phyloP scores from a whole-genome alignment of 2,113 vertebrate genomes.

The Eulacestoma nigropectus region DNA sequence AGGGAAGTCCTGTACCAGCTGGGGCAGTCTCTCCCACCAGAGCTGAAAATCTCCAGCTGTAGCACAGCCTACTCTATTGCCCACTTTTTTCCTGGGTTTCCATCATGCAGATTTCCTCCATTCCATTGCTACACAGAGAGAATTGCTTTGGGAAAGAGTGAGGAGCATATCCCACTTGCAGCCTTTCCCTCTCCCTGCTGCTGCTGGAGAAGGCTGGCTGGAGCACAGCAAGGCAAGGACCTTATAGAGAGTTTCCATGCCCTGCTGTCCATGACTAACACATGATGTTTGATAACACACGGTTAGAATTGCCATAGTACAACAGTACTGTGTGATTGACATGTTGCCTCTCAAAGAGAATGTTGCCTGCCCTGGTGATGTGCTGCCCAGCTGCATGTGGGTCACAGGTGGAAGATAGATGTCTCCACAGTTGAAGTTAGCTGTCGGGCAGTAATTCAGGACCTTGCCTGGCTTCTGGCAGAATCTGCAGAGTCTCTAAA shows the following conservation, averaged over 20 bases:
- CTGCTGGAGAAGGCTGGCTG: background rate
- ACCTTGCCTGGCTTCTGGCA: background rate
- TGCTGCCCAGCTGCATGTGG: background rate
- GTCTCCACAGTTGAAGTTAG: background rate
- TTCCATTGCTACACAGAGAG: background rate
- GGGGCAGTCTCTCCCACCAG: background rate
- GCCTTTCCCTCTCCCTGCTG: background rate
- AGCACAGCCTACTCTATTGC: fast-evolving
- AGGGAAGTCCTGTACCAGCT: background rate
- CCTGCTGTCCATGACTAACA: fast-evolving
- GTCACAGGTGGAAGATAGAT: background rate
- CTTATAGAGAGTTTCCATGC: background rate
- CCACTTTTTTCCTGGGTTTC: background rate
- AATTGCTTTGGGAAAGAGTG: background rate
- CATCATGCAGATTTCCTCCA: background rate
- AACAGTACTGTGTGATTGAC: background rate
- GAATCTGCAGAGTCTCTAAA: background rate
- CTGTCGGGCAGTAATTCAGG: background rate
- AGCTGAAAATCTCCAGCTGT: background rate
- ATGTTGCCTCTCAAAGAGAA: background rate
- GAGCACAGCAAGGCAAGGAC: background rate
- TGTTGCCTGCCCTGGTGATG: background rate
- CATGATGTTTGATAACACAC: background rate
- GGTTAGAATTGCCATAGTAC: background rate
- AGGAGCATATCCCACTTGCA: background rate